Evolutionary conservation across 2,113 vertebrate species (phyloP).

Genomic region (Podilymbus podiceps): DNA sequence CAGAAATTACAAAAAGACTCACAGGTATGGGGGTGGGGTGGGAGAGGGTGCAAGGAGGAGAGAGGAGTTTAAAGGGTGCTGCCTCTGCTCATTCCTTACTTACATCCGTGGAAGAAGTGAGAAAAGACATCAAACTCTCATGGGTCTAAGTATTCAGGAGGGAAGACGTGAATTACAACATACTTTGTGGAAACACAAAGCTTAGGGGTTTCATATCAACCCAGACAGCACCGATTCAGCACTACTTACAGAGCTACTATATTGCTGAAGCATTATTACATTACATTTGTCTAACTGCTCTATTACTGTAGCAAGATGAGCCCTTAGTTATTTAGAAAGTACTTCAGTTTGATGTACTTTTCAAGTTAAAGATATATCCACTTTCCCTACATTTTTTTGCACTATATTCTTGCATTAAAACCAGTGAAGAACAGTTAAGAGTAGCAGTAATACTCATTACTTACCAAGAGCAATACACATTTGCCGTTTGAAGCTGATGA

Average conservation of each 20-base stretch:
- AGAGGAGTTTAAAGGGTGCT: not conserved
- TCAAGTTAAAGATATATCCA: not conserved
- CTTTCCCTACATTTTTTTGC: not conserved
- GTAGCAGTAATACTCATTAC: constrained; percentile 36
- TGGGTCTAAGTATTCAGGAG: not conserved
- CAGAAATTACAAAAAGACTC: not conserved
- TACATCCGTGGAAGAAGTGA: not conserved
- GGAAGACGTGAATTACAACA: not conserved
- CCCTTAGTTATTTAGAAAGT: not conserved
- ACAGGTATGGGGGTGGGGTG: no score
- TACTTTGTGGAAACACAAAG: not conserved
- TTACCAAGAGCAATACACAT: constrained; percentile 92
- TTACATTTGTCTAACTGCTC: not conserved
- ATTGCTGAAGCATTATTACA: not conserved
- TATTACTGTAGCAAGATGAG: not conserved
- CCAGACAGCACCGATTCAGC: not conserved
- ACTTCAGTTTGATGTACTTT: not conserved
- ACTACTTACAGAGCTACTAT: not conserved
- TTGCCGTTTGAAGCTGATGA: constrained; percentile 95
- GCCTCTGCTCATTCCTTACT: not conserved
- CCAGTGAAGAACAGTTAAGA: not conserved
- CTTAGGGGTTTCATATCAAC: not conserved
- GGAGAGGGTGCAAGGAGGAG: no score
- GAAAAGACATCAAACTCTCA: not conserved
- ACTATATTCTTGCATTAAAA: not conserved